Evolutionary conservation across 2,888 invertebrate genomes (phyloP).

Genomic region (Nomada fabriciana): DNA sequence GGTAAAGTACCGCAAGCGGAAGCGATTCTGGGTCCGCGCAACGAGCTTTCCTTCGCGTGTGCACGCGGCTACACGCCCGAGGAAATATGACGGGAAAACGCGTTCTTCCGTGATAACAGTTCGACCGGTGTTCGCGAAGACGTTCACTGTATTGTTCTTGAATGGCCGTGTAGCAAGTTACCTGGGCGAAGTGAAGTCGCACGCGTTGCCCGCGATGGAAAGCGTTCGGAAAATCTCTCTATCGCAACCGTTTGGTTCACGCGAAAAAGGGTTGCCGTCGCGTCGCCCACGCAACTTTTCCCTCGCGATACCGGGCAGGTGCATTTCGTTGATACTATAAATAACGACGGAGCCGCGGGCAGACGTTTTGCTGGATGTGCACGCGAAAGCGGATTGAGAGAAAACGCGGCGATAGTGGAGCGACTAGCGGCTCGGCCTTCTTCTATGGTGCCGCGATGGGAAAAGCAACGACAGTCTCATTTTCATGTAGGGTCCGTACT

Average conservation of each 20-base stretch:
- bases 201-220: too few relatives aligned
- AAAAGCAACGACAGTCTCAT: constrained; percentile 72
- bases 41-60: constrained; percentile 55
- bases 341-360: constrained; percentile 40
- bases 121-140: constrained; percentile 56
- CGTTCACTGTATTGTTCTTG: constrained; percentile 57
- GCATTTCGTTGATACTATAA: constrained; percentile 49
- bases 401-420: constrained; percentile 73
- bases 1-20: constrained; percentile 78
- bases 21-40: constrained; percentile 71
- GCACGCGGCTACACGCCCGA: constrained; percentile 15
- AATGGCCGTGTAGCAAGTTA: constrained; percentile 29
- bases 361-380: constrained; percentile 41
- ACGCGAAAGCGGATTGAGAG: constrained; percentile 71
- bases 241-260: background rate
- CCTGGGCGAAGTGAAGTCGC: constrained; percentile 23
- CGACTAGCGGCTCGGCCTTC: constrained; percentile 74
- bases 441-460: constrained; percentile 66
- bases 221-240: constrained; percentile 1
- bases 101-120: constrained; percentile 70
- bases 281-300: constrained; percentile 57
- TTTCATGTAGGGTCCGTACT: constrained; percentile 71
- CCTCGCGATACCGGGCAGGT: constrained; percentile 53
- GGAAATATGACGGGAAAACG: constrained; percentile 51
- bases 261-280: background rate